These are phyloP conservation scores for Agrochola circellaris DNA, from an alignment of 2,888 invertebrate species.

Conservation along the genomic window DNA sequence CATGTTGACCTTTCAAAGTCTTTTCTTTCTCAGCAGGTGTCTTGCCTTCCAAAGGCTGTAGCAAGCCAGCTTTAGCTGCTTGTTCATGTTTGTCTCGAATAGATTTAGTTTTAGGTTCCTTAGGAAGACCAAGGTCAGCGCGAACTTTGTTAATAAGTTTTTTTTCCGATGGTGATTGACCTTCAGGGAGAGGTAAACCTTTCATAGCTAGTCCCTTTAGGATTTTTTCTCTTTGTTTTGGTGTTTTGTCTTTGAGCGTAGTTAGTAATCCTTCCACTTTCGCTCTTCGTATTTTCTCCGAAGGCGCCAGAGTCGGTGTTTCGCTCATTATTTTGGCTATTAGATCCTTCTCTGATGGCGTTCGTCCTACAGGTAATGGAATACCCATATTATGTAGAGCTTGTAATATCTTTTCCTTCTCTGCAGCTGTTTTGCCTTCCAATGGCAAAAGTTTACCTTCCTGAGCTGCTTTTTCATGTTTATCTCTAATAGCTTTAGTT, in stretches of 20 bases:
- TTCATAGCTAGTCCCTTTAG: slow-evolving; percentile 38
- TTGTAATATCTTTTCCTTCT: slow-evolving; percentile 68
- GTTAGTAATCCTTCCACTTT: too few relatives aligned
- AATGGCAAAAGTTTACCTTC: slow-evolving; percentile 45
- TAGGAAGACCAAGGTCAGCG: slow-evolving; percentile 6
- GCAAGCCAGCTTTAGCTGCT: slow-evolving; percentile 9
- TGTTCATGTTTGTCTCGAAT: slow-evolving; percentile 4
- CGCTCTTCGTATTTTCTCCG: not conserved
- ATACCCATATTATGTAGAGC: slow-evolving; percentile 46
- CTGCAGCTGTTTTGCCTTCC: slow-evolving; percentile 68
- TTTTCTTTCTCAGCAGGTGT: slow-evolving; percentile 64
- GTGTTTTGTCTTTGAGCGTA: slow-evolving; percentile 56
- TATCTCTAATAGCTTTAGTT: slow-evolving; percentile 58
- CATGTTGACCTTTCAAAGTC: slow-evolving; percentile 55
- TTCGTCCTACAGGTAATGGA: slow-evolving; percentile 64
- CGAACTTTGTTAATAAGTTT: slow-evolving; percentile 15
- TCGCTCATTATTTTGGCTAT: slow-evolving; percentile 54
- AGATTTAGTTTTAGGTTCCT: slow-evolving; percentile 12
- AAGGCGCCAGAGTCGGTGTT: slow-evolving; percentile 9
- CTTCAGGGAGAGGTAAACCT: slow-evolving; percentile 57
- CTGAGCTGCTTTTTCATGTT: slow-evolving; percentile 59
- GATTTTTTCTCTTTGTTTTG: slow-evolving; percentile 64
- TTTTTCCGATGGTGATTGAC: slow-evolving; percentile 55
- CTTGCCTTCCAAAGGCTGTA: slow-evolving; percentile 18
- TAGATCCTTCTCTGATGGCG: slow-evolving; percentile 65